Evolutionary conservation across 1,140 invertebrate genomes (phyloP).

Genomic region (Pissodes strobi): DNA sequence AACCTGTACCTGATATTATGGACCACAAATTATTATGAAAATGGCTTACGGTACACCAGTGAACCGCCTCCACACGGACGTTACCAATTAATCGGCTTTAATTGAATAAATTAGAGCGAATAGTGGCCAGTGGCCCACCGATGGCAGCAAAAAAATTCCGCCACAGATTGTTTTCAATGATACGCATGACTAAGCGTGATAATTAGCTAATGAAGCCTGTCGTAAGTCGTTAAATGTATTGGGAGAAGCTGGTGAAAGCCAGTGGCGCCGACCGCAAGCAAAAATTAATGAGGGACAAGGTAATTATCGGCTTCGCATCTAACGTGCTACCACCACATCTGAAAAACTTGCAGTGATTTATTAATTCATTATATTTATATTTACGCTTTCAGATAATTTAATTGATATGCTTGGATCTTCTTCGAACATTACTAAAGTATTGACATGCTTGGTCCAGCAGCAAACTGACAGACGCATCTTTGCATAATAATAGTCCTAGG

Average conservation of each 20-base stretch:
- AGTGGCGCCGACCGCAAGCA: too few relatives aligned
- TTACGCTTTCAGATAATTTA: too few relatives aligned
- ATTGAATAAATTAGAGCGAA: slow-evolving; percentile 22
- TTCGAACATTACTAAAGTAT: too few relatives aligned
- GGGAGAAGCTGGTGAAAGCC: not conserved
- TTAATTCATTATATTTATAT: too few relatives aligned
- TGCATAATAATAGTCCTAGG: too few relatives aligned
- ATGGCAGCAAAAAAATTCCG: slow-evolving; percentile 13
- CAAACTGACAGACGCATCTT: too few relatives aligned
- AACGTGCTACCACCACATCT: too few relatives aligned
- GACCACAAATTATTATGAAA: slow-evolving; percentile 18
- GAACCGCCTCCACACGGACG: slow-evolving; percentile 10
- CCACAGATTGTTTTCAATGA: slow-evolving; percentile 23
- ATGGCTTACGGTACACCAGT: slow-evolving; percentile 7
- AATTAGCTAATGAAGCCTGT: slow-evolving; percentile 27
- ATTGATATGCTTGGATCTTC: too few relatives aligned
- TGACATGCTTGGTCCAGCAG: too few relatives aligned
- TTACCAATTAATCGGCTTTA: slow-evolving; percentile 20
- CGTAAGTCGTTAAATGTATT: slow-evolving; percentile 24
- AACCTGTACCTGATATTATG: slow-evolving; percentile 8
- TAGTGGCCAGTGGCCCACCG: slow-evolving; percentile 7
- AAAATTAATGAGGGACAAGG: too few relatives aligned
- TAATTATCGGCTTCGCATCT: too few relatives aligned
- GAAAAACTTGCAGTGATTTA: too few relatives aligned
- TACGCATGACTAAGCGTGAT: slow-evolving; percentile 18